These are phyloP conservation scores for Pogonomyrmex californicus DNA, from an alignment of 1,140 invertebrate genomes.

Conservation along the genomic window DNA sequence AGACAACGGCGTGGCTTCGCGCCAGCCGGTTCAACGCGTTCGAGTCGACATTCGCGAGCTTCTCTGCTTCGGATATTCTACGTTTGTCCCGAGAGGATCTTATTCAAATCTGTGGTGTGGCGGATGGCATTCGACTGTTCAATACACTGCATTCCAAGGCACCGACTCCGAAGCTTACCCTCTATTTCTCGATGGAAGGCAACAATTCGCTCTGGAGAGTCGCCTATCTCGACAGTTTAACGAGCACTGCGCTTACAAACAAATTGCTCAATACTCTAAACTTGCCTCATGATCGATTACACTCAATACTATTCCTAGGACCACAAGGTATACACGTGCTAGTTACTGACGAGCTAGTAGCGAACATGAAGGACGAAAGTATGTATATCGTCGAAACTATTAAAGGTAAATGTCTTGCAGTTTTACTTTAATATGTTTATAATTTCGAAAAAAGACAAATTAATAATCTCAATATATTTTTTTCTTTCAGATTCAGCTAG, in stretches of 20 bases:
- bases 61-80: conserved; percentile 95
- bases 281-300: conserved; percentile 88
- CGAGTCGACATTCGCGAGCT: conserved; percentile 92
- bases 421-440: background rate
- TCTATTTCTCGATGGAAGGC: conserved; percentile 92
- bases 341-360: conserved; percentile 92
- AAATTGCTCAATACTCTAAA: conserved; percentile 90
- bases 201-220: conserved; percentile 91
- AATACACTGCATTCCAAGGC: conserved; percentile 94
- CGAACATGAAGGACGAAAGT: conserved; percentile 89
- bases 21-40: conserved; percentile 92
- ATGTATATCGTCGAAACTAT: conserved; percentile 89
- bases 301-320: conserved; percentile 91
- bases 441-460: background rate
- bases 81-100: conserved; percentile 95
- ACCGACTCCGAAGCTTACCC: conserved; percentile 92
- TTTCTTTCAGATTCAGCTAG: conserved; percentile 77
- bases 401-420: conserved; percentile 81
- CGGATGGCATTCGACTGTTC: conserved; percentile 96
- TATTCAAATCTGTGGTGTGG: conserved; percentile 97
- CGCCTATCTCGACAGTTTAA: conserved; percentile 91
- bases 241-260: conserved; percentile 89
- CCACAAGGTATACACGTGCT: conserved; percentile 92
- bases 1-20: conserved; percentile 94
- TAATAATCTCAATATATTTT: background rate